Conservation (phyloP, 1,140 invertebrate species). For the Drosophila hydei region DNA sequence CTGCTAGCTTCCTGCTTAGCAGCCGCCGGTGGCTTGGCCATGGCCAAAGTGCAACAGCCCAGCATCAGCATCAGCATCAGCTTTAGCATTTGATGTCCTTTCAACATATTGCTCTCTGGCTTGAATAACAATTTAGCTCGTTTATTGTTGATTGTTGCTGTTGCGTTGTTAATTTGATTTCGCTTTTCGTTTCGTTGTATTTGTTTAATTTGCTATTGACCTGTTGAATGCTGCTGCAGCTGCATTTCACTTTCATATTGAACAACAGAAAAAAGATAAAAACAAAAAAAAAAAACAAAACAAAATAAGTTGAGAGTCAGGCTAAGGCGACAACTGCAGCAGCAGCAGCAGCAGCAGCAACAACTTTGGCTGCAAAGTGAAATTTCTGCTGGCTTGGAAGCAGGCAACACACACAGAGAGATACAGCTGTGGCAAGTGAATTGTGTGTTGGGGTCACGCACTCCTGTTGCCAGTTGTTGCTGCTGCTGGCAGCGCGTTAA, state of each 20-base stretch:
- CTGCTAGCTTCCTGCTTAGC: conserved; percentile 57
- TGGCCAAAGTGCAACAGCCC: conserved; percentile 25
- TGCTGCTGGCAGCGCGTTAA: conserved; percentile 49
- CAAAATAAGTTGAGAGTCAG: conserved; percentile 40
- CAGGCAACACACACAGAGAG: conserved; percentile 29
- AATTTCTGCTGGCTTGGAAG: conserved; percentile 58
- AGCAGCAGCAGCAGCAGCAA: conserved; percentile 10
- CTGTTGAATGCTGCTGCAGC: conserved; percentile 28
- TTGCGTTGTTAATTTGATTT: conserved; percentile 10
- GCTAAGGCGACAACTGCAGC: conserved; percentile 38
- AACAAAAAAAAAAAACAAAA: conserved; percentile 35
- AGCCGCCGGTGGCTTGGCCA: conserved; percentile 50
- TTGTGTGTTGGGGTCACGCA: conserved; percentile 69
- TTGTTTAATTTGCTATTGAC: conserved; percentile 28
- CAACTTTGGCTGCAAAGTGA: conserved; percentile 60
- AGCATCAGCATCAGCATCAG: conserved; percentile 27
- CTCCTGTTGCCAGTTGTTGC: conserved; percentile 48
- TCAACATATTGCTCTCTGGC: conserved; percentile 12
- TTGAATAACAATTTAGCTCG: no score
- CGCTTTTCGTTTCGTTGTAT: conserved; percentile 12
- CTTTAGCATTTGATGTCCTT: conserved; percentile 24
- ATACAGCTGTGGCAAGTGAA: conserved; percentile 25
- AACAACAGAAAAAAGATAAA: conserved; percentile 9
- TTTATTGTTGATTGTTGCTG: conserved; percentile 4
- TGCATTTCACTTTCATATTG: conserved; percentile 61